Conservation (phyloP, 2,888 invertebrate genomes). For the Microctonus brassicae region DNA sequence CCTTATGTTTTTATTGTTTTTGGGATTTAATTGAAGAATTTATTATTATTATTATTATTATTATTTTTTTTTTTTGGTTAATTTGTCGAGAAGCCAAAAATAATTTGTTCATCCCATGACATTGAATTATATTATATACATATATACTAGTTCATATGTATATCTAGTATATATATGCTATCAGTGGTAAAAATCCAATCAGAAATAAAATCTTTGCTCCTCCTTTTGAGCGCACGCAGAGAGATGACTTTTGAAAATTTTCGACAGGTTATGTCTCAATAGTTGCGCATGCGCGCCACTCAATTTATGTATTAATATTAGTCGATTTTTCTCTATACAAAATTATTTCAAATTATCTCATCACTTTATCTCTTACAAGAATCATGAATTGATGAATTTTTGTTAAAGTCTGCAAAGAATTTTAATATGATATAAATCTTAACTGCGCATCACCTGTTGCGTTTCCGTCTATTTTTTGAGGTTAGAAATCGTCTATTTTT, state of each 20-base stretch:
- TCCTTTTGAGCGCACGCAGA: neutral
- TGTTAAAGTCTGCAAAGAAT: neutral
- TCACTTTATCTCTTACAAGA: neutral
- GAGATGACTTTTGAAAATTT: neutral
- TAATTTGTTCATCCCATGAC: no score
- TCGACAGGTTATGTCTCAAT: neutral
- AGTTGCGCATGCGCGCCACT: neutral
- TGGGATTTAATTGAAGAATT: neutral
- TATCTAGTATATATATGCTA: no score
- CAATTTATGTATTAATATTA: neutral
- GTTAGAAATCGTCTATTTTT: no score
- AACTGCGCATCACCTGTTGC: neutral
- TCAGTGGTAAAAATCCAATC: no score
- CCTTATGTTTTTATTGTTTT: neutral
- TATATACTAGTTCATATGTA: no score
- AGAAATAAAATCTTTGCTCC: neutral
- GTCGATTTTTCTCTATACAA: neutral
- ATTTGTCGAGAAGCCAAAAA: no score
- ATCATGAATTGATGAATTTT: neutral
- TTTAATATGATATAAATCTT: neutral
- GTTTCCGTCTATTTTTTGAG: no score
- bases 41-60: neutral
- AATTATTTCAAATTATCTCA: neutral
- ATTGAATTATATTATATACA: no score
- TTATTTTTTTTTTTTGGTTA: neutral